Evolutionary conservation across 2,888 invertebrate species (phyloP).

Genomic region (Chloromyia formosa): DNA sequence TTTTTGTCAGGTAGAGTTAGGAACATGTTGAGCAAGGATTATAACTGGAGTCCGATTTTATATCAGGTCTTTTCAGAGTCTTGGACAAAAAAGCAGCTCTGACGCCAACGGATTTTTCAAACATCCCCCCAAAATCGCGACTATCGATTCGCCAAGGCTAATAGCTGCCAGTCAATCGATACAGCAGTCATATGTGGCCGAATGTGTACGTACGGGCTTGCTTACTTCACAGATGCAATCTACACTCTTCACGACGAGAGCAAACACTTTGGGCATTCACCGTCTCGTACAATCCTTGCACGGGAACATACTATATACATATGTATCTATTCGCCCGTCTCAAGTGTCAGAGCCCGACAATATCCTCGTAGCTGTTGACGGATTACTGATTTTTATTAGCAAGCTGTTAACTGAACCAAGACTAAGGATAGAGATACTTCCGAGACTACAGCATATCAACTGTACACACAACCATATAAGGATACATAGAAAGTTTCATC

Average conservation of each 20-base stretch:
- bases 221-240: not conserved
- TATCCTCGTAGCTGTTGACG: slow-evolving; percentile 26
- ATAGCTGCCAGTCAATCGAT: slow-evolving; percentile 6
- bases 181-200: not conserved
- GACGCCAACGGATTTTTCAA: too few species aligned
- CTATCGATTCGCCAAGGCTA: too few species aligned
- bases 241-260: not conserved
- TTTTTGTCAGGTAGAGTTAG: too few species aligned
- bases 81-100: too few species aligned
- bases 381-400: slow-evolving; percentile 42
- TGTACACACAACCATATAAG: not conserved
- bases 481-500: not conserved
- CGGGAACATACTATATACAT: not conserved
- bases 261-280: slow-evolving; percentile 24
- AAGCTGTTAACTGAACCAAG: slow-evolving; percentile 32
- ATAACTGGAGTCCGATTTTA: too few species aligned
- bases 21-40: too few species aligned
- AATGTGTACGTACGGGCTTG: slow-evolving; percentile 14
- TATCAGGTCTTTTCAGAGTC: too few species aligned
- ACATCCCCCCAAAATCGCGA: too few species aligned
- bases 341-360: slow-evolving; percentile 26
- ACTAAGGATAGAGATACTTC: slow-evolving; percentile 26
- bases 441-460: not conserved
- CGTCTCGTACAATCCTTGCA: slow-evolving; percentile 15
- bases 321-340: slow-evolving; percentile 23